These are phyloP conservation scores for Ceramica pisi DNA, from an alignment of 2,888 invertebrate genomes.

Conservation along the genomic window DNA sequence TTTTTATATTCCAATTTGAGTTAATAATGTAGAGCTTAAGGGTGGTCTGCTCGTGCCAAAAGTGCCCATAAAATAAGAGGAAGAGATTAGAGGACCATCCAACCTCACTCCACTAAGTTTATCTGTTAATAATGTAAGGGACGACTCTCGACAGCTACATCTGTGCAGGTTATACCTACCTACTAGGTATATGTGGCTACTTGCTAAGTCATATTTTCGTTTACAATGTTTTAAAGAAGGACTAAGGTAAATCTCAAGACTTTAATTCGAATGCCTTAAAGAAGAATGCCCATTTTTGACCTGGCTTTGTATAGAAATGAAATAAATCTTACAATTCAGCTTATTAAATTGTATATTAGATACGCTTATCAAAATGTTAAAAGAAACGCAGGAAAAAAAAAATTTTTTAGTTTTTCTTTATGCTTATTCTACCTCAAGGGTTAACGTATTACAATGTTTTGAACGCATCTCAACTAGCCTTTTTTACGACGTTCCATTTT, in stretches of 20 bases:
- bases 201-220: background rate
- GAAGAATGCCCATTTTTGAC: too few relatives aligned
- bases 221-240: background rate
- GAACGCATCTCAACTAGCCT: too few relatives aligned
- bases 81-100: constrained; percentile 40
- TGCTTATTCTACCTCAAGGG: too few relatives aligned
- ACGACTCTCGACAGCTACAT: constrained; percentile 22
- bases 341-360: too few relatives aligned
- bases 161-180: constrained; percentile 11
- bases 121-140: constrained; percentile 46
- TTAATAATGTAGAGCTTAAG: constrained; percentile 45
- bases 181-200: constrained; percentile 5
- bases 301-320: too few relatives aligned
- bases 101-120: constrained; percentile 37
- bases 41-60: constrained; percentile 35
- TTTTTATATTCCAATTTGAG: constrained; percentile 44
- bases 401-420: too few relatives aligned
- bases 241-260: background rate
- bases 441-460: too few relatives aligned
- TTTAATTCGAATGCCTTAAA: background rate
- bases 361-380: too few relatives aligned
- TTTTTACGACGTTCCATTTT: too few relatives aligned
- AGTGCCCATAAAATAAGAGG: constrained; percentile 50
- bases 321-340: too few relatives aligned
- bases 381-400: too few relatives aligned